Percentiles rank a stretch among this genome's conserved stretches.
These are phyloP conservation scores for Perca fluviatilis DNA, from an alignment of 2,113 vertebrate species.

Conservation along the genomic window DNA sequence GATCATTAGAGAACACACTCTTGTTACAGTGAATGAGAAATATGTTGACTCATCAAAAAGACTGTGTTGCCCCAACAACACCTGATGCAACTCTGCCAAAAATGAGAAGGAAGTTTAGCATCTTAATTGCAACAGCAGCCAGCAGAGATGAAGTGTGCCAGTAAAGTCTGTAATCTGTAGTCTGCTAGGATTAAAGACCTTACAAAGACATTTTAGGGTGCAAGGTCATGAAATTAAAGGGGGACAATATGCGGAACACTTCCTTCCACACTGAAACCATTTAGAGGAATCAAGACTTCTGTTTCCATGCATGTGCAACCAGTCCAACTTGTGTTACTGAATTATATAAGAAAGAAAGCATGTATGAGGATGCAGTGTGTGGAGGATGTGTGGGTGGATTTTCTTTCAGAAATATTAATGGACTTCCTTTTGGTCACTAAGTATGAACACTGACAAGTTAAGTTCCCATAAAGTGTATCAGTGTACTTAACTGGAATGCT, in stretches of 20 bases:
- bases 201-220: neutral
- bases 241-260: neutral
- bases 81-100: neutral
- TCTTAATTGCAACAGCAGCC: neutral
- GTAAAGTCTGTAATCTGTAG: neutral
- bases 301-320: slow-evolving; percentile 12
- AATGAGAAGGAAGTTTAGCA: neutral
- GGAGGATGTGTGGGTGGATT: slow-evolving; percentile 1
- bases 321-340: neutral
- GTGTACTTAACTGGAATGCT: neutral
- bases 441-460: neutral
- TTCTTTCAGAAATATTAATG: slow-evolving; percentile 26
- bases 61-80: neutral
- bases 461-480: slow-evolving; percentile 13
- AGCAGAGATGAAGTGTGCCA: neutral
- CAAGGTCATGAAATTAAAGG: no score
- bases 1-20: neutral
- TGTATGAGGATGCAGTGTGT: neutral
- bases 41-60: neutral
- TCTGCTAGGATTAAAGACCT: neutral
- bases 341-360: slow-evolving; percentile 11
- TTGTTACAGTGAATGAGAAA: neutral
- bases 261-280: slow-evolving; percentile 30
- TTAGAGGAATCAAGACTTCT: slow-evolving; percentile 31
- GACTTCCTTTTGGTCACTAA: slow-evolving; percentile 3